These are phyloP conservation scores for Perodicticus potto DNA, from an alignment of 2,797 vertebrate species.

Conservation along the genomic window DNA sequence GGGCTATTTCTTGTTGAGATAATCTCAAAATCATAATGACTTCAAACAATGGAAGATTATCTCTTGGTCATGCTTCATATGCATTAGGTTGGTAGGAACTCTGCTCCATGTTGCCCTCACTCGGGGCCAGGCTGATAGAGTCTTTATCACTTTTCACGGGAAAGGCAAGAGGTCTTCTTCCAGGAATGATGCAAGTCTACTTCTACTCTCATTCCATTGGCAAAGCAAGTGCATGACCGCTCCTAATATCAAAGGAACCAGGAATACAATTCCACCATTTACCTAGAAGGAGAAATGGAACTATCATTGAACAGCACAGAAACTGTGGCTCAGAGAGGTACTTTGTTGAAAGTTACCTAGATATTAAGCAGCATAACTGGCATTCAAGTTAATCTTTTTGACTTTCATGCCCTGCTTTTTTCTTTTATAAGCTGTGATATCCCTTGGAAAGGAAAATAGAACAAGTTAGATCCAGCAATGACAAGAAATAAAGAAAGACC, in stretches of 20 bases:
- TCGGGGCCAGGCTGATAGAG: neutral
- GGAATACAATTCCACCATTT: neutral
- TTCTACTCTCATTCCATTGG: neutral
- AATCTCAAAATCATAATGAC: neutral
- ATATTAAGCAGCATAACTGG: neutral
- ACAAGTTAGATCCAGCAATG: neutral
- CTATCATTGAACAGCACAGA: neutral
- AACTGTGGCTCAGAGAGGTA: neutral
- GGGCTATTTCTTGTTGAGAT: neutral
- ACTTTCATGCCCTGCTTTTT: neutral
- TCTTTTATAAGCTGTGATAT: neutral
- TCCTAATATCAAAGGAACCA: neutral
- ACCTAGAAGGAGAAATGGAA: neutral
- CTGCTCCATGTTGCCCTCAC: neutral
- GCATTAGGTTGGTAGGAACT: neutral
- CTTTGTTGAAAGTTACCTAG: slow-evolving; percentile 1
- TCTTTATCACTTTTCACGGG: neutral
- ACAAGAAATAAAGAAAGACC: neutral
- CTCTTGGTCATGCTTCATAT: neutral
- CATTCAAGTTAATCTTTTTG: neutral
- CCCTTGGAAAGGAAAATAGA: neutral
- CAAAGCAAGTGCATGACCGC: neutral
- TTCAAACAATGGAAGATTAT: neutral
- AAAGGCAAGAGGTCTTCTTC: neutral
- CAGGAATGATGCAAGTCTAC: neutral